Base-by-base conservation (phyloP, 2,888 invertebrate genomes). In the Lepeophtheirus nordmannii region DNA sequence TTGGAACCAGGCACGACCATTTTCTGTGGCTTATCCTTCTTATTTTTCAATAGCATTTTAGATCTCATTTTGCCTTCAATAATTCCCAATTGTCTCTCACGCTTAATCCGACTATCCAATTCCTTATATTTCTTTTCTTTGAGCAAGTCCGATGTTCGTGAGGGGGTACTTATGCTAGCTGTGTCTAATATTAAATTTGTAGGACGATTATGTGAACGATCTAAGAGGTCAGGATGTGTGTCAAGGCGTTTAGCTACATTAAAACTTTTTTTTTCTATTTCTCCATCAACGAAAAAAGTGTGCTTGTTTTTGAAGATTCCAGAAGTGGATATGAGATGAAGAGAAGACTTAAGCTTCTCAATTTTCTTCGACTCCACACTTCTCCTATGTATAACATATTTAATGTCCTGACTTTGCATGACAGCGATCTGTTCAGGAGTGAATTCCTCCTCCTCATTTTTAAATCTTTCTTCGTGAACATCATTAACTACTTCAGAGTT, bases 331-430 rank as follows among this genome's bases (percentile, higher is more conserved):
- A 89, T 81, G 78, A 92, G 80, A 74, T 94, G 91, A 17, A 94
- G 78, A 61, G 83, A 80, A 0, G 86, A 81, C 77, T 90, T 85
- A 39, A 89, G 76, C 70, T 82, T 82, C 68, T 84, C 82, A 67
- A 86, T 81, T 75, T 87, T 87, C 71, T 85, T 86, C 1, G 82
- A 78, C 76, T 94, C 94, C 41, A 89, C 82, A 1, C 85, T 87
- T 63, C 87, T 80, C 73, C 92, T 92, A 80, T 86, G 87, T 41
- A 83, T 81, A 14, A 97, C 81, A 72, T 97, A 98, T 71, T 87
- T 88, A 10, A 91, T 77, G 76, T 97, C 94, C 76, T 92, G 93
- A 0, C 88, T 86, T 74, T 87, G 82, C 87, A 96, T 90, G 66
- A 97, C 75, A 68, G 87, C 85, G 61, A 88, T 77, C 75, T 97